Evolutionary conservation across 2,888 invertebrate genomes (phyloP), one percentile per base, ranked within the genome.

Genomic region (Drosophila putrida): DNA sequence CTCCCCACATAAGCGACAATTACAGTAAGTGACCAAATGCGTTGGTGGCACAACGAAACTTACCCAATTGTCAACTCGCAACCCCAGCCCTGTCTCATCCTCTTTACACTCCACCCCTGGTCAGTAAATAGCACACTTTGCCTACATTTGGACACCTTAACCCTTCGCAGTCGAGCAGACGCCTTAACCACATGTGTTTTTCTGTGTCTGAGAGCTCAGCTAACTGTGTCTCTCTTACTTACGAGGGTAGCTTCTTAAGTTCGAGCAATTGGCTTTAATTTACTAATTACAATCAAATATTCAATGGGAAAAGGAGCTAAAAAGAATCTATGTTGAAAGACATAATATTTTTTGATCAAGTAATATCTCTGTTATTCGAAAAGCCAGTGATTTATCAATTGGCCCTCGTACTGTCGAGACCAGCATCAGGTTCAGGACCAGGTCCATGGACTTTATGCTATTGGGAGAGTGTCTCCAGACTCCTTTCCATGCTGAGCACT

Each of bases 1-100:
- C 66, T 55, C 51, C 61, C 10, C 9, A 6, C 35, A 64, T 25
- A 54, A 65, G 73, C 71, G 69, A 77, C 86, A 87, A 82, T 82
- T 82, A 82, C 69, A 59, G 70, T 87, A 87, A 83, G 82, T 87
- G 88, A 72, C 66, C 84, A 62, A 82, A 81, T 80, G 78, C 69
- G 72, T 64, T 50, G 61, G 49, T 13, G 65, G 55, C 60, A 72
- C 64, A 67, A 51, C 15, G 53, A 60, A 67, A 55, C 53, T 67
- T 49, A 62, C 51, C 58, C 71, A 65, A 75, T 70, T 78, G 75
- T 57, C 62, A 62, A 58, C 50, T 54, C 33, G 13, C 47, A 11
- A 10, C 38, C 27, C 53, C 6, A 10, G 3, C 15, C 28, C 10
- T 6, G 2, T 6, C 41, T 33, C 2, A 33, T 10, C 8, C 27